Evolutionary conservation across 2,888 invertebrate genomes (phyloP), one percentile per base, ranked within the genome.

Genomic region (Rotaria sp.): DNA sequence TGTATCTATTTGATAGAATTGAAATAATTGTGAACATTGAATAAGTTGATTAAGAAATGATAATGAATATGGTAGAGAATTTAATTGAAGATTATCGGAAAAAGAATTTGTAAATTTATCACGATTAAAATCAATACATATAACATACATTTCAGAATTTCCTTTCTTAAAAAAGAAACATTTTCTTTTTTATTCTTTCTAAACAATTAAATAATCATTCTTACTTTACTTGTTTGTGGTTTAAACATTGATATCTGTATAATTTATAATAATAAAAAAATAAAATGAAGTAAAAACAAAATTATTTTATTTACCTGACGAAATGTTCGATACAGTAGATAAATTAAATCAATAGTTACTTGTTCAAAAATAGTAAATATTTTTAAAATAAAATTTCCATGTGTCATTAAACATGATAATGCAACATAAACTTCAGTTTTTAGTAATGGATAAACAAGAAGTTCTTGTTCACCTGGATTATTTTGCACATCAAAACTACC

Each of bases 301-400:
- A 38, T 10, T 11, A 24, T 24, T 75, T 35, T 2, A 2, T 45
- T 75, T 87, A 91, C 91, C 90, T 92, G 87, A 52, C 92, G 90
- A 90, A 97, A 97, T 30, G 93, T 89, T 88, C 94, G 94, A 88
- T 94, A 94, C 8, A 97, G 92, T 21, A 97, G 91, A 90, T 94
- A 96, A 85, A 97, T 90, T 10, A 96, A 91, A 88, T 94, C 94
- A 0, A 96, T 92, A 1, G 95, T 94, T n/a, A 94, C 92, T 87
- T 94, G 93, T 90, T 96, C 96, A 90, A 95, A 96, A 87, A 94
- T 93, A 4, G 97, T 97, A 90, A 97, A 97, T 89, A 96, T 93
- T 92, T 97, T 97, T 85, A 96, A 90, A 0, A 97, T 93, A 87
- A 96, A 93, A 88, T 93, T 93, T 5, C 96, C 97, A 67, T 94